Base-by-base conservation (phyloP, 92 coral and sea anemone genomes). In the Anthopleura xanthogrammica region DNA sequence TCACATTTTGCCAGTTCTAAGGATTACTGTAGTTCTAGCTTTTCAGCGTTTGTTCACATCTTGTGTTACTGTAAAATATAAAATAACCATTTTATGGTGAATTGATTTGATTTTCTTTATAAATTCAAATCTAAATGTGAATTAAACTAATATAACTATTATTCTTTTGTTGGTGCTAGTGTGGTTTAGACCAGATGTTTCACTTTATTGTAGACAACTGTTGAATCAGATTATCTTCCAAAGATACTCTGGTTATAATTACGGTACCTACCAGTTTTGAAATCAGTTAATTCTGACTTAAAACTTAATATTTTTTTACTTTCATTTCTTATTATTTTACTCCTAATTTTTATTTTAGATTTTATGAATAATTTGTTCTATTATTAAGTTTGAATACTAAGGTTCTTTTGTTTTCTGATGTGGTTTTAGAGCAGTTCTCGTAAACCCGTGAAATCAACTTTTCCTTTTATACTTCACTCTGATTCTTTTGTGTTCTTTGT, bases 111-210 rank as follows among this genome's bases (percentile, higher is more conserved):
- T 0, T 1, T 20, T 23, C 29, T 62, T 23, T 20, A 62, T 62
- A 62, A 62, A 20, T 20, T 62, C 2, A 20, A 7, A 62, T 62
- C 39, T 62, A 14, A 62, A 8, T 62, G 70, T 54, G 58, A 54
- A 62, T 62, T 62, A 62, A 62, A 20, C 70, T n/a, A 20, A 20
- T 20, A 8, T 54, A 11, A 54, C 14, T 54, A 62, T 19, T 19
- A 1, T 68, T 29, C 74, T 68, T 68, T 68, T 24, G 17, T 68
- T 68, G 74, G 9, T 68, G 16, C 42, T 68, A n/a, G 11, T 68
- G 74, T 68, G 74, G 74, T 68, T 68, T 68, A 23, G 29, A 14
- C 74, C 74, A 68, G 29, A 68, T 68, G 74, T 68, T 68, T 68
- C 74, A 29, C 42, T 68, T 68, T 68, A 39, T 13, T 14, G 46